Conservation (phyloP, 2,797 vertebrate genomes). For the Myotis daubentonii region DNA sequence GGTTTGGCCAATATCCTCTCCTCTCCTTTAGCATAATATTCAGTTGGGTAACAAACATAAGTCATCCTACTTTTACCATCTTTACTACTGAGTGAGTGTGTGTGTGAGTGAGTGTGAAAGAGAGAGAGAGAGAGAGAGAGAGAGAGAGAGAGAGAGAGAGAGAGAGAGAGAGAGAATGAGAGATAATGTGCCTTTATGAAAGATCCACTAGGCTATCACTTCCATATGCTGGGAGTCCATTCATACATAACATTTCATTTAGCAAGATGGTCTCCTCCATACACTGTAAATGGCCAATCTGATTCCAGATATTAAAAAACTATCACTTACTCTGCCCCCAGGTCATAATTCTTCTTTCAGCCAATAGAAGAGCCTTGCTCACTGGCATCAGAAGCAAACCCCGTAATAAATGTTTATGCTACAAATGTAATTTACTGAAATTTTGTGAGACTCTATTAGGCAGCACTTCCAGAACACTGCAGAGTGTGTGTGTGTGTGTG, state of each 20-base stretch:
- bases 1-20: neutral
- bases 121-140: no score
- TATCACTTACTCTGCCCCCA: neutral
- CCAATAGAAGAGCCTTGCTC: neutral
- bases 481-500: no score
- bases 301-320: neutral
- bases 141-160: no score
- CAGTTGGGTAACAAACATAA: neutral
- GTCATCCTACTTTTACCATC: neutral
- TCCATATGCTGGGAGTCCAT: neutral
- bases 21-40: neutral
- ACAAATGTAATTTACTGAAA: neutral
- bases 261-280: neutral
- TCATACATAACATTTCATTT: neutral
- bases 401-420: neutral
- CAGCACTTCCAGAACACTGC: no score
- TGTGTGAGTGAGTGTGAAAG: neutral
- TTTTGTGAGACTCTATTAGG: neutral
- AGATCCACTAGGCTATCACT: no score
- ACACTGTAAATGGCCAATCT: neutral
- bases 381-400: neutral
- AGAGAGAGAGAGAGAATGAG: no score
- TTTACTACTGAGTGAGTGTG: neutral
- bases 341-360: neutral
- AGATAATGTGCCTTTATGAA: neutral